Evolutionary conservation across 2,113 vertebrate species (phyloP), one percentile per base, ranked within the genome.

Genomic region (Maccullochella peelii): DNA sequence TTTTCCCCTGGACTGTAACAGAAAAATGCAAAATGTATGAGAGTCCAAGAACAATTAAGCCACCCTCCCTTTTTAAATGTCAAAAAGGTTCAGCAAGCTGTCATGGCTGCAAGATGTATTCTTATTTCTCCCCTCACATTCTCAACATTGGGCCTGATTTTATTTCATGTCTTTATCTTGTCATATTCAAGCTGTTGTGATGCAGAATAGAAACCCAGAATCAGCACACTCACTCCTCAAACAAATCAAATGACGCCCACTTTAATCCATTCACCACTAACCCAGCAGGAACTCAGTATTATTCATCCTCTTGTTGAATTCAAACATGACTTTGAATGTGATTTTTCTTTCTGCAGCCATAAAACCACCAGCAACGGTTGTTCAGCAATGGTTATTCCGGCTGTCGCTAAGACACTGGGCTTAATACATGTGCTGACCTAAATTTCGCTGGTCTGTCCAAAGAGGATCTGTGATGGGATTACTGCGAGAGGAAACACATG

Each of bases 401-500:
- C 80, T 30, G 66, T 74, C 20, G 10, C 27, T 21, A 25, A 77
- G 63, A 77, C 84, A 77, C 70, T 63, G 77, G 75, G 84, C 42
- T 92, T 92, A 94, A 91, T 87, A 74, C 90, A 40, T 66, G 82
- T 50, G 80, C 61, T 94, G 95, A 95, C 95, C 95, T 92, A 92
- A 80, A 93, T 95, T 89, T 75, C 25, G 3, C 59, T 65, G 44
- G 61, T n/a, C 58, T 85, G 54, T 83, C 75, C 84, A 89, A 89
- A 93, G 91, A 93, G 93, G 92, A 93, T 90, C 90, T 90, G 87
- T 77, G 86, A 8, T 62, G 83, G 79, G 93, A 95, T 95, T 95
- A 94, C 49, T 38, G 40, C 21, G 21, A 44, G 50, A 23, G 62
- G 78, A 66, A 79, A 74, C 27, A 7, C 47, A 83, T 44, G 70